These are phyloP conservation scores for Tragelaphus strepsiceros DNA, from an alignment of 2,113 vertebrate genomes.

Conservation along the genomic window DNA sequence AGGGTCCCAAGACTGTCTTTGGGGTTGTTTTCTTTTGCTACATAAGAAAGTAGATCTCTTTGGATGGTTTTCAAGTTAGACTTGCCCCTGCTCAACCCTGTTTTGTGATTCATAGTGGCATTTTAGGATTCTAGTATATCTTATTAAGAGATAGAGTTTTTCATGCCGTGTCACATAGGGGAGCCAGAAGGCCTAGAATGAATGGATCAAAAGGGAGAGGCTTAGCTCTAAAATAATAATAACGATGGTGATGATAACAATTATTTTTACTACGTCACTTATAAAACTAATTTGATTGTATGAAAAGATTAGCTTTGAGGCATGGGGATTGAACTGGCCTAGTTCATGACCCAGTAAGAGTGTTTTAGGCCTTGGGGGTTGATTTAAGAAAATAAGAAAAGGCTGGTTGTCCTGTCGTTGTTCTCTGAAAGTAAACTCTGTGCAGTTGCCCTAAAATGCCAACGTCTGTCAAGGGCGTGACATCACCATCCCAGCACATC, in stretches of 20 bases:
- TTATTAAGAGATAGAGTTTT: background rate
- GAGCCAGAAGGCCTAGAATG: background rate
- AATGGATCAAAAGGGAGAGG: background rate
- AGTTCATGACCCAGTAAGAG: background rate
- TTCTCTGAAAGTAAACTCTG: background rate
- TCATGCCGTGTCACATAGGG: background rate
- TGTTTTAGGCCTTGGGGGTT: background rate
- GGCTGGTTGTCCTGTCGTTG: background rate
- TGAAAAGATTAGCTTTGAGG: background rate
- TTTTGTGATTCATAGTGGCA: background rate
- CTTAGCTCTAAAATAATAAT: background rate
- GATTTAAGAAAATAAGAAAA: background rate
- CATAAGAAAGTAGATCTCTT: background rate
- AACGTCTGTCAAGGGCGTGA: background rate
- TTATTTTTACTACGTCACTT: background rate
- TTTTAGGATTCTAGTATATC: background rate
- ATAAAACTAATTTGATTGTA: background rate
- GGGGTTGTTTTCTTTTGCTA: background rate
- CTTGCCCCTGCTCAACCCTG: background rate
- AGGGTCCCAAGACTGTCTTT: background rate
- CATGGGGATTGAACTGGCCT: background rate
- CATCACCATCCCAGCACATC: constrained; percentile 9
- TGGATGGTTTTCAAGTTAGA: background rate
- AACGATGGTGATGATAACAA: background rate
- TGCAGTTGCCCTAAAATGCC: background rate